A percentile compares a stretch with the other conserved stretches of the same genome.
These are phyloP conservation scores for Ciona savignyi DNA, from an alignment of 23 tunicate species.

Conservation along the genomic window DNA sequence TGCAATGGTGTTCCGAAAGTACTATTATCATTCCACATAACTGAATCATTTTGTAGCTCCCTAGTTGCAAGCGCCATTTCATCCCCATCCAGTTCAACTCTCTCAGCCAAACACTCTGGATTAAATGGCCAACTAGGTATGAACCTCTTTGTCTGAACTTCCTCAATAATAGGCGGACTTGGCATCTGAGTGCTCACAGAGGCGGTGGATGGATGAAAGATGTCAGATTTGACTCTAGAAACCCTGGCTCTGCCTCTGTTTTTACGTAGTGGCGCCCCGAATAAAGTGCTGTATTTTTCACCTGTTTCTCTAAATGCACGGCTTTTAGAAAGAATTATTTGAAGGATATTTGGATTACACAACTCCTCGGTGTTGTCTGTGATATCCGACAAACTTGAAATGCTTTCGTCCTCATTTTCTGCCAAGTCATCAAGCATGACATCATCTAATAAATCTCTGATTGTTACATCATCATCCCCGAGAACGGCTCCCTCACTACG, in stretches of 20 bases:
- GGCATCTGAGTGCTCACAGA: constrained; percentile 40
- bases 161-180: constrained; percentile 25
- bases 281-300: constrained; percentile 32
- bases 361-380: constrained; percentile 72
- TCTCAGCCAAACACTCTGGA: constrained; percentile 36
- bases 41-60: neutral
- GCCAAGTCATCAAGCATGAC: neutral
- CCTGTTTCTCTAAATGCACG: neutral
- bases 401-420: neutral
- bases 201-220: neutral
- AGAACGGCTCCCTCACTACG: too few species aligned
- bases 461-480: constrained; percentile 32
- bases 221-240: neutral
- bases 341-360: constrained; percentile 45
- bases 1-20: neutral
- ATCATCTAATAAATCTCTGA: too few species aligned
- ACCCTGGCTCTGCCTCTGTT: constrained; percentile 19
- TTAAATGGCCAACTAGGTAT: constrained; percentile 90
- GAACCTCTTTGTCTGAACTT: constrained; percentile 10
- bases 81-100: constrained; percentile 32
- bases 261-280: constrained; percentile 29
- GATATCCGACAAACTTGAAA: constrained; percentile 40
- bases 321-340: constrained; percentile 45
- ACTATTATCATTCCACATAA: neutral
- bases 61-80: constrained; percentile 16